These are phyloP conservation scores for Cheirogaleus medius DNA, from an alignment of 2,113 vertebrate genomes.

Conservation along the genomic window DNA sequence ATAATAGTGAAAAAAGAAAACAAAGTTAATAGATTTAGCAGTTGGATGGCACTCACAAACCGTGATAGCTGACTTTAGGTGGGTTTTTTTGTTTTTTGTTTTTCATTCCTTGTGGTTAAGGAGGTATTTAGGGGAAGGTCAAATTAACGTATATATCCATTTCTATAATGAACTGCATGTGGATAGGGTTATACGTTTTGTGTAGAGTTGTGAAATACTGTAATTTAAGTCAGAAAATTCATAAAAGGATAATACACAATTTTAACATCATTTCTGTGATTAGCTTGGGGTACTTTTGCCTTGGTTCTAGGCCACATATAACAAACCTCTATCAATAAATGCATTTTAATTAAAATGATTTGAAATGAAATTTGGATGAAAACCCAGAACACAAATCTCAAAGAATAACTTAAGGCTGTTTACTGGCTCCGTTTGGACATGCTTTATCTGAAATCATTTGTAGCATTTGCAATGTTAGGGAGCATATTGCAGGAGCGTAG, in stretches of 20 bases:
- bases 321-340: constrained; percentile 80
- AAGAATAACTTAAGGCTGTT: constrained; percentile 75
- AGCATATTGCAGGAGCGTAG: constrained; percentile 70
- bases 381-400: constrained; percentile 78
- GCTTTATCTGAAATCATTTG: constrained; percentile 66
- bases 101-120: constrained; percentile 72
- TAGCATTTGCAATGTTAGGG: constrained; percentile 72
- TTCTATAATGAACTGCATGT: constrained; percentile 84
- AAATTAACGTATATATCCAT: constrained; percentile 83
- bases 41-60: constrained; percentile 81
- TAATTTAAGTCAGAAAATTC: constrained; percentile 84
- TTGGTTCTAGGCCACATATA: constrained; percentile 74
- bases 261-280: constrained; percentile 79
- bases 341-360: constrained; percentile 87
- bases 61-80: constrained; percentile 74
- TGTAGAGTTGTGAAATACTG: constrained; percentile 86
- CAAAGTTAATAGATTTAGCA: constrained; percentile 86
- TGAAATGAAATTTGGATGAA: constrained; percentile 83
- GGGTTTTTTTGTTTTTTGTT: constrained; percentile 33
- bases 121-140: constrained; percentile 83
- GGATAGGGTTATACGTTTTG: constrained; percentile 85
- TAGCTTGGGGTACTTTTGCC: constrained; percentile 75
- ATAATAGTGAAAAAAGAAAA: constrained; percentile 87
- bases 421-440: constrained; percentile 76
- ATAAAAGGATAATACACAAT: constrained; percentile 86